These are phyloP conservation scores for Lepus oiostolus DNA, from an alignment of 2,797 vertebrate species.

Conservation along the genomic window DNA sequence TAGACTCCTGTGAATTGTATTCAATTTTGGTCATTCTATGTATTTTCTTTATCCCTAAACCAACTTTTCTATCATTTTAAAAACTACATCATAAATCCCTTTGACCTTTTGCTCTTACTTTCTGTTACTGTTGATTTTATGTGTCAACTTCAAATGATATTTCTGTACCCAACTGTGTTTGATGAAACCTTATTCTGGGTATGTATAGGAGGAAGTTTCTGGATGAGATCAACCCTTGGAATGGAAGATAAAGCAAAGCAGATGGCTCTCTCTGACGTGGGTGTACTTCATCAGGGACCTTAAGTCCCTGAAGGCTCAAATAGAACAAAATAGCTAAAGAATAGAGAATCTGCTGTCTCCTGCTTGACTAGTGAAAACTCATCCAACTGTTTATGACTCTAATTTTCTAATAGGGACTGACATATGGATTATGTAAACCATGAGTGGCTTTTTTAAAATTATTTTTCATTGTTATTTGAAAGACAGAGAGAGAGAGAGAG, in stretches of 20 bases:
- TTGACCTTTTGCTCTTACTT: background rate
- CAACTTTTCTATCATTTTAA: background rate
- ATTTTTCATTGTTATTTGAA: too few relatives aligned
- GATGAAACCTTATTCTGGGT: background rate
- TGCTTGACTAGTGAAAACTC: background rate
- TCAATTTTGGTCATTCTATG: background rate
- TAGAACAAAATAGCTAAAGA: background rate
- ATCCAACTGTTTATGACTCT: background rate
- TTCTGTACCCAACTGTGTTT: background rate
- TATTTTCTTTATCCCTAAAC: background rate
- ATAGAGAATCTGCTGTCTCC: background rate
- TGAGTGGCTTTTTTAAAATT: too few relatives aligned
- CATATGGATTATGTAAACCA: background rate
- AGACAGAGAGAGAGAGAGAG: too few relatives aligned
- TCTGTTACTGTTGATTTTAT: background rate
- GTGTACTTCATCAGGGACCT: background rate
- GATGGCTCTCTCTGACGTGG: fast-evolving
- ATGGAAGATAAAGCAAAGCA: background rate
- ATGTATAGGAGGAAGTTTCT: background rate
- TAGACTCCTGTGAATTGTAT: background rate
- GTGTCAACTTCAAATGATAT: background rate
- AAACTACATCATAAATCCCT: background rate
- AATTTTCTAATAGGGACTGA: background rate
- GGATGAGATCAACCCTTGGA: background rate
- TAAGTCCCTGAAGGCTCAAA: too few relatives aligned